Evolutionary conservation across 1,140 invertebrate genomes (phyloP).

Genomic region (Melanaphis sacchari): DNA sequence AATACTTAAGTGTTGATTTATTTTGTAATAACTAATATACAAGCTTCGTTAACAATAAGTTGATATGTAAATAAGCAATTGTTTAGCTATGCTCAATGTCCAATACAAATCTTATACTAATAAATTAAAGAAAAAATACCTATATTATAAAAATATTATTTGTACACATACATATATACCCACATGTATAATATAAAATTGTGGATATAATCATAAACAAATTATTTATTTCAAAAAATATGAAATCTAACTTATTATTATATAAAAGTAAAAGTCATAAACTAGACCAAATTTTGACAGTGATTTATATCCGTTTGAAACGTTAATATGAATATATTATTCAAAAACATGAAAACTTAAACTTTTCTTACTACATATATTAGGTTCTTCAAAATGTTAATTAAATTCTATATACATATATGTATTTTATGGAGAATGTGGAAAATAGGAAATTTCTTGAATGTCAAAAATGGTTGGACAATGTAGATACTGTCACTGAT

Average conservation of each 20-base stretch:
- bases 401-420: neutral
- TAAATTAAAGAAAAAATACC: neutral
- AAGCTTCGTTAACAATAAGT: too few relatives aligned
- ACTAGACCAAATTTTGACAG: slow-evolving; percentile 8
- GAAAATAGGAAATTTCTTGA: neutral
- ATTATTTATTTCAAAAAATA: neutral
- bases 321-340: slow-evolving; percentile 31
- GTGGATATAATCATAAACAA: neutral
- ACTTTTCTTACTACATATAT: neutral
- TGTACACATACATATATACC: neutral
- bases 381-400: neutral
- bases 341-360: slow-evolving; percentile 16
- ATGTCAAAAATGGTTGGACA: neutral
- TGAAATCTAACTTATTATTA: neutral
- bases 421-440: neutral
- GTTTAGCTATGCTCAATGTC: neutral
- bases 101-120: neutral
- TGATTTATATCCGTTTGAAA: slow-evolving; percentile 12
- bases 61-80: neutral
- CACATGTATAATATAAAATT: neutral
- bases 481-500: neutral
- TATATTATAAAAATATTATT: neutral
- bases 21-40: too few relatives aligned
- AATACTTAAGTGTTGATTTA: too few relatives aligned
- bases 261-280: neutral